Evolutionary conservation across 1,140 invertebrate species (phyloP).

Genomic region (Muscidifurax raptorellus): DNA sequence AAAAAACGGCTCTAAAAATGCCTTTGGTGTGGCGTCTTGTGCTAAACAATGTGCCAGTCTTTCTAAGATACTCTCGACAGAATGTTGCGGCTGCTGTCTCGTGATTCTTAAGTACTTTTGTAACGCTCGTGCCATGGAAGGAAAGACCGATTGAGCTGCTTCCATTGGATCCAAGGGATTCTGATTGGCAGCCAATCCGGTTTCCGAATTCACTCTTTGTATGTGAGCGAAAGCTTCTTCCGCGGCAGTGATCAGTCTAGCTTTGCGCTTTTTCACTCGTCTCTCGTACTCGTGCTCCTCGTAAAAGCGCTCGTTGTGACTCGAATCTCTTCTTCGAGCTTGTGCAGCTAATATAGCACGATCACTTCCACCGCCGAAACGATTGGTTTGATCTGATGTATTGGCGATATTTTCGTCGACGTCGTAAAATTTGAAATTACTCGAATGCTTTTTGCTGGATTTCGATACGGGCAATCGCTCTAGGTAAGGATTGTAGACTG

Average conservation of each 20-base stretch:
- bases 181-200: constrained; percentile 73
- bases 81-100: constrained; percentile 94
- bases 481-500: constrained; percentile 97
- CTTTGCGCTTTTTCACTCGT: constrained; percentile 91
- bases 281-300: constrained; percentile 98
- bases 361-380: constrained; percentile 78
- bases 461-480: constrained; percentile 92
- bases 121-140: constrained; percentile 94
- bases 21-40: constrained; percentile 93
- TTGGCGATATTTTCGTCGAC: constrained; percentile 85
- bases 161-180: constrained; percentile 93
- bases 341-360: constrained; percentile 83
- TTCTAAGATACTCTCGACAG: constrained; percentile 91
- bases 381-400: constrained; percentile 78
- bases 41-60: constrained; percentile 94
- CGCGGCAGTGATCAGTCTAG: constrained; percentile 91
- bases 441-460: constrained; percentile 83
- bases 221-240: constrained; percentile 99
- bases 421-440: constrained; percentile 96
- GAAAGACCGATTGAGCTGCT: constrained; percentile 97
- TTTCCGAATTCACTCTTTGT: constrained; percentile 84
- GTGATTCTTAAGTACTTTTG: constrained; percentile 98
- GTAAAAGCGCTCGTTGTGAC: constrained; percentile 97
- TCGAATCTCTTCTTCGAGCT: constrained; percentile 87
- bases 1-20: constrained; percentile 94